Base-by-base conservation (phyloP, 1,140 invertebrate genomes). In the Drosophila truncata region DNA sequence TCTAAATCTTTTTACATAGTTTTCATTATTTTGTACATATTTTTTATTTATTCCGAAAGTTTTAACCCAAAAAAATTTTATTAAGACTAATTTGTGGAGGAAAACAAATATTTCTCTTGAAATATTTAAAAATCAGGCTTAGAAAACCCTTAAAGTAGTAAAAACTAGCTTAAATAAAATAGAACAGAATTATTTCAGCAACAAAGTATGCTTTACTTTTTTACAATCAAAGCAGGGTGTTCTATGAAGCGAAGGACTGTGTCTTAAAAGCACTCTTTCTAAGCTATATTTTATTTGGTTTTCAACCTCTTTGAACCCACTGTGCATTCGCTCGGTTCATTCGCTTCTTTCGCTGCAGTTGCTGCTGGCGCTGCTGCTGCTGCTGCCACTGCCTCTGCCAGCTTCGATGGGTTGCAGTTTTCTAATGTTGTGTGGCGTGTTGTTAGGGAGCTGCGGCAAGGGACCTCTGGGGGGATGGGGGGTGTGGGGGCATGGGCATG, bases 361-460 rank as follows among this genome's bases (percentile, higher is more conserved):
- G 78, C 49, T 39, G 61, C 42, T 52, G 63, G 18, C 33, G 49
- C 9, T 39, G 59, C 52, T 49, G 60, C 70, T 35, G 39, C 50
- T 31, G 25, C 67, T 9, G 42, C 46, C 35, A 25, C 57, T 10
- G 54, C 46, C 35, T 50, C 71, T 60, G 81, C 29, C 64, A 18
- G n/a, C 66, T 62, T 54, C 42, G 72, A 41, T 86, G 82, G 49
- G 72, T 47, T 86, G 82, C 83, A 87, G 84, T 87, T 87, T 87
- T 87, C 83, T 87, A 87, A 87, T 87, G 83, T 88, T 87, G 83
- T 80, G 66, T 86, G 83, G 83, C 83, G 80, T 87, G 83, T 87
- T 87, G 52, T 37, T 37, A n/a, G 52, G 50, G 31, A 54, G 18
- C 20, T 35, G 50, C 18, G 50, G 50, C 31, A 33, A 54, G 50